A percentile compares a stretch with the other conserved stretches of the same genome.
Conservation (phyloP, 2,888 invertebrate species). For the Sphinx pinastri region DNA sequence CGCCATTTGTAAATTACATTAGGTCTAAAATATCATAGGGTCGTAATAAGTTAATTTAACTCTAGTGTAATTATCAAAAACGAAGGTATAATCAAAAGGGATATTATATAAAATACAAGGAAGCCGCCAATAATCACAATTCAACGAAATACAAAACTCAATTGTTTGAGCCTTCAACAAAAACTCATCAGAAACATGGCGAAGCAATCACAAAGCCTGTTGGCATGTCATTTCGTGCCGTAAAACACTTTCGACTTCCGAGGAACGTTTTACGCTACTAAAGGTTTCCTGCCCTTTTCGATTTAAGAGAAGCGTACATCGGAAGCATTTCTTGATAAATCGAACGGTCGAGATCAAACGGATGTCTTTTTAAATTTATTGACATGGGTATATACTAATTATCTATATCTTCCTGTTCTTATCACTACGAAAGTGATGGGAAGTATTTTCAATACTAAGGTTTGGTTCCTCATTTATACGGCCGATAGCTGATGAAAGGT, state of each 20-base stretch:
- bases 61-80: no score
- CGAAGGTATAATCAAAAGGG: no score
- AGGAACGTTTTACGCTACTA: neutral
- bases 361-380: neutral
- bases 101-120: neutral
- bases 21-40: no score
- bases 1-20: neutral
- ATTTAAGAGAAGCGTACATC: slow-evolving; percentile 7
- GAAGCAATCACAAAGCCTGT: neutral
- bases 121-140: neutral
- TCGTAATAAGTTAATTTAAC: no score
- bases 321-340: slow-evolving; percentile 13
- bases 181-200: neutral
- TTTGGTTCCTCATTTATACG: no score
- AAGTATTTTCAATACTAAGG: no score
- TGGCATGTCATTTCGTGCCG: neutral
- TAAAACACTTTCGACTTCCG: slow-evolving; percentile 9
- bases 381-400: no score
- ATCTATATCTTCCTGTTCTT: no score
- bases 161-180: neutral
- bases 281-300: neutral
- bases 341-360: neutral
- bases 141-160: no score
- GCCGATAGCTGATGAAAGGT: no score
- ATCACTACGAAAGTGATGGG: no score